Base-by-base conservation (phyloP, 2,888 invertebrate genomes). In the Philhelius pedissequus region DNA sequence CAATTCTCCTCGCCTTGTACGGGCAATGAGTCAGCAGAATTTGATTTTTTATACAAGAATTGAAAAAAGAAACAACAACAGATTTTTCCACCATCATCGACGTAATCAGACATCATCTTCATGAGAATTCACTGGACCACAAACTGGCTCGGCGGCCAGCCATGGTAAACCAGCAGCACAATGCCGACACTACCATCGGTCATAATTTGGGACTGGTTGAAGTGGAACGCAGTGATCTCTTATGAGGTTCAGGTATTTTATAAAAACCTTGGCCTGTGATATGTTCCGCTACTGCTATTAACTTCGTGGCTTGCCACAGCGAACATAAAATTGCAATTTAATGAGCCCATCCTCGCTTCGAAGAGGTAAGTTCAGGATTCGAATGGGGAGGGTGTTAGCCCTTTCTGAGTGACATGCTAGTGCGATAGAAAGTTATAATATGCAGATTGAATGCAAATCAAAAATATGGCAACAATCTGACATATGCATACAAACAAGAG, bases 221-320 rank as follows among this genome's bases (percentile, higher is more conserved):
- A 81, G 81, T 81, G 70, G 76, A 76, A 76, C 70, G 70, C 52
- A 27, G 25, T 11, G 6, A 45, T 20, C 35, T 50, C 20, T 62
- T 5, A 30, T 45, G 45, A 45, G 25, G 62, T 30, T 43, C 20
- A 56, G 74, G 38, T 62, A 48, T 43, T 71, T 71, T 71, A 68
- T 60, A 45, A 77, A 82, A 82, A 77, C 81, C 81, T 82, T 82
- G 81, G 77, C 81, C 81, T 82, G 81, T 18, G 70, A 38, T 73
- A 62, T 45, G 77, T 82, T 81, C 70, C 76, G 76, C 76, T 76
- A 76, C 70, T 81, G 76, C 58, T 66, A 77, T 70, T 64, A 48
- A 45, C 54, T 54, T 27, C 25, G n/a, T 38, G 27, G 20, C 48
- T 48, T 8, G 18, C 13, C 20, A 7, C 20, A 30, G 8, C 52